Evolutionary conservation across 1,140 invertebrate genomes (phyloP), one percentile per base, ranked within the genome.

Genomic region (Drosophila pseudoananassae): DNA sequence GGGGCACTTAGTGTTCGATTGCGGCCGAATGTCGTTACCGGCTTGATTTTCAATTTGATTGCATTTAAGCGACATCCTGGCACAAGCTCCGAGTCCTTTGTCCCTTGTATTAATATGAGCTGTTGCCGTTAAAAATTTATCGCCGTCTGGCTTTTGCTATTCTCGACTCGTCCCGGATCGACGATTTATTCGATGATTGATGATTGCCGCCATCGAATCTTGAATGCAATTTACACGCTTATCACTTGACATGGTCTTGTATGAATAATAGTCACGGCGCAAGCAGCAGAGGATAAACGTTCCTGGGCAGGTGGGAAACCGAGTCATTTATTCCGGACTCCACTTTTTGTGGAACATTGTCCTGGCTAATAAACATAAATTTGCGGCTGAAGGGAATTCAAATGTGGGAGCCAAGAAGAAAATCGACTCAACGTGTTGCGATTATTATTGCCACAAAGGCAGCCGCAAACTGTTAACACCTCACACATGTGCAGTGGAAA

Each of bases 11-110:
- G 74, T 49, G 64, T 78, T 72, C 75, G 53, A 75, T 63, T 68
- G 71, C 51, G 79, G 74, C 59, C 54, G 81, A 87, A 85, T 85
- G 82, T 87, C 81, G 81, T 87, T 60, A 83, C 79, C 60, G 75
- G 70, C 72, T 88, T 82, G 83, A 82, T 87, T 88, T 87, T 87
- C 83, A 88, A 88, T 87, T 88, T 63, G 75, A 78, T 76, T 88
- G 78, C 83, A 87, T 88, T 87, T 83, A 87, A 81, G 69, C 50
- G 50, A 47, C 47, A 63, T 49, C 52, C 64, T 36, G 56, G 45
- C 78, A 83, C 72, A 68, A 68, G 69, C 63, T 56, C 27, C 33
- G 14, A 38, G 64, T 55, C 43, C 38, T 50, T 65, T 25, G 33
- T 43, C 45, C 31, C 47, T n/a, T 17, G 20, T 45, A 53, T 54